Evolutionary conservation across 1,140 invertebrate species (phyloP), one percentile per base, ranked within the genome.

Genomic region (Lanistes nyassanus): DNA sequence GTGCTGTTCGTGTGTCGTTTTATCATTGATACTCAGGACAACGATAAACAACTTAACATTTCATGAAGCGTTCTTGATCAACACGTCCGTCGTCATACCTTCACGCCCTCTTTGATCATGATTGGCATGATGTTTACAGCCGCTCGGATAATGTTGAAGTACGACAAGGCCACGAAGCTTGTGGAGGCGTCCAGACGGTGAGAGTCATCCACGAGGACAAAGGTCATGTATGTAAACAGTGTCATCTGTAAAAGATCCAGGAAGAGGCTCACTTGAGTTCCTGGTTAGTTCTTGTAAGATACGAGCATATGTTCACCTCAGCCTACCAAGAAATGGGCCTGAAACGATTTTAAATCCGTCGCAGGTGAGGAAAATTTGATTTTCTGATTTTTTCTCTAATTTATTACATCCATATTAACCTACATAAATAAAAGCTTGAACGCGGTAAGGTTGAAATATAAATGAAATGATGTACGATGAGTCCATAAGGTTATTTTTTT

Each of bases 101-200:
- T 84, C 26, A 92, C 85, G 7, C 91, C 62, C 39, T 86, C 87
- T 5, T 86, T 84, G 64, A 92, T 89, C 16, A 92, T 81, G 84
- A 90, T 91, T 0, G 92, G 91, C 66, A 92, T 79, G 37, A 92
- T 85, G 34, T 86, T 85, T 64, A 93, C 91, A 82, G 97, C 96
- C 89, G 97, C 97, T 86, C 96, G 93, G 80, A 99, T 92, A 82
- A 99, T 96, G 91, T 99, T 99, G 92, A 99, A 98, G 84, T 99
- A 93, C 88, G 97, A 95, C 80, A 99, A 91, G 80, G 97, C 95
- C 79, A 98, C 96, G 91, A 99, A 99, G 80, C 90, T 97, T 84
- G 92, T 96, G 87, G 92, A 92, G 81, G 96, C 94, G 88, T 96
- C 93, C 85, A 98, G 56, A 26, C 66, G 13, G 58, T 76, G 75